phyloP scores from a whole-genome alignment of 2,797 vertebrate species.

The Emydoidea blandingii region DNA sequence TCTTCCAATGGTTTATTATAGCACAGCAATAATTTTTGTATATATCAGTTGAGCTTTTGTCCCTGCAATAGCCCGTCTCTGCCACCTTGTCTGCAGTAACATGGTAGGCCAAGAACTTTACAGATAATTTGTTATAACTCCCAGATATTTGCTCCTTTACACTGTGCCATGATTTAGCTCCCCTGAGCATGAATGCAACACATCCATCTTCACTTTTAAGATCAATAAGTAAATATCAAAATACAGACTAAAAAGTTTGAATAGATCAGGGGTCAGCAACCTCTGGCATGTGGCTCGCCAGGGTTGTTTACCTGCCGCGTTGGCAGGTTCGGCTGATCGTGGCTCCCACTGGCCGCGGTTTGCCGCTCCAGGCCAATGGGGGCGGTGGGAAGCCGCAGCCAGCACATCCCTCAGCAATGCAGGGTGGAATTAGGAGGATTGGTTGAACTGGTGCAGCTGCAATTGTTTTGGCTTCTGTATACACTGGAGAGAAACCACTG shows the following conservation, averaged over 20 bases:
- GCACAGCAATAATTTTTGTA: neutral
- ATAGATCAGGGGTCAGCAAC: no score
- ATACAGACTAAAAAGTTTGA: neutral
- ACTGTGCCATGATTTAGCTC: neutral
- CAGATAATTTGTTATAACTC: neutral
- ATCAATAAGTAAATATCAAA: conserved; percentile 7
- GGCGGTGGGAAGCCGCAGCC: no score
- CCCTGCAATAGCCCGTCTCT: neutral
- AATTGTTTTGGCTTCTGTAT: conserved; percentile 17
- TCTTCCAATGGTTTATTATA: neutral
- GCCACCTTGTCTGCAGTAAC: neutral
- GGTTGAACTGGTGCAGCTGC: neutral
- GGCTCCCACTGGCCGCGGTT: no score
- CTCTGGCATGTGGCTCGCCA: no score
- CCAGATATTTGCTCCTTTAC: neutral
- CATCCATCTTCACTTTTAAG: neutral
- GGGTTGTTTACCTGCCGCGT: no score
- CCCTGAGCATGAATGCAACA: conserved; percentile 17
- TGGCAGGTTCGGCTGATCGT: no score
- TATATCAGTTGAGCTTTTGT: neutral
- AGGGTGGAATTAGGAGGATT: neutral
- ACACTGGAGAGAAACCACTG: neutral
- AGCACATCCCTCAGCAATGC: neutral
- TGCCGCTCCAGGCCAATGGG: no score
- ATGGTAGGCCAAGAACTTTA: neutral